These are phyloP conservation scores for Pachliopta kotzebuea DNA, from an alignment of 2,888 invertebrate genomes.

Conservation along the genomic window DNA sequence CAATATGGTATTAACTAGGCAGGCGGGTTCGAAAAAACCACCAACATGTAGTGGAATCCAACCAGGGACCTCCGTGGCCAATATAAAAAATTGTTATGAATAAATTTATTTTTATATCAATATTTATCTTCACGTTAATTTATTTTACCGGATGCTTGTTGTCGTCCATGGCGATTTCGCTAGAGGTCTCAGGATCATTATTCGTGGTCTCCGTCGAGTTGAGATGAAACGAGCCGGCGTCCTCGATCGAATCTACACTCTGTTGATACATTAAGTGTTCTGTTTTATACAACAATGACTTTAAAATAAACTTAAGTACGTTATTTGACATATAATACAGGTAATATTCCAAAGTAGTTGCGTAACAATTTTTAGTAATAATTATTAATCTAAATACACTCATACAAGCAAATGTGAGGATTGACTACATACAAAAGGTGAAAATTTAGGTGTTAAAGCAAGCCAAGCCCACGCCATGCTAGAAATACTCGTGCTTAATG, in stretches of 20 bases:
- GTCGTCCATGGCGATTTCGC: conserved; percentile 85
- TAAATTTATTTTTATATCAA: too few relatives aligned
- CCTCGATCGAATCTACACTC: conserved; percentile 93
- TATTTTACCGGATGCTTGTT: conserved; percentile 82
- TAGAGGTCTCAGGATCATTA: conserved; percentile 85
- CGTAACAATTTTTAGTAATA: too few relatives aligned
- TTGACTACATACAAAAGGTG: conserved; percentile 34
- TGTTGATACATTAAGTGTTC: conserved; percentile 50
- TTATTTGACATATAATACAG: too few relatives aligned
- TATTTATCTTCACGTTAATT: too few relatives aligned
- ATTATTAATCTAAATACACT: conserved; percentile 15
- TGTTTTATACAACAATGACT: too few relatives aligned
- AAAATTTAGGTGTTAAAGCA: conserved; percentile 40
- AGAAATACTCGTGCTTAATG: conserved; percentile 30
- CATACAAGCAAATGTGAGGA: conserved; percentile 36
- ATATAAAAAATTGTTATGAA: too few relatives aligned
- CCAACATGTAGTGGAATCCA: too few relatives aligned
- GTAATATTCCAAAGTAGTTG: too few relatives aligned
- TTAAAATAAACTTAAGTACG: too few relatives aligned
- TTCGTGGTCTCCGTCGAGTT: conserved; percentile 87
- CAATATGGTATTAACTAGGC: too few relatives aligned
- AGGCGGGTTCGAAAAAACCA: too few relatives aligned
- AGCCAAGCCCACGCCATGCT: conserved; percentile 43
- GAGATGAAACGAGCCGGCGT: conserved; percentile 86
- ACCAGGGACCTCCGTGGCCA: too few relatives aligned